phyloP scores from a whole-genome alignment of 2,888 invertebrate genomes.

The Nipponacmea schrenckii region DNA sequence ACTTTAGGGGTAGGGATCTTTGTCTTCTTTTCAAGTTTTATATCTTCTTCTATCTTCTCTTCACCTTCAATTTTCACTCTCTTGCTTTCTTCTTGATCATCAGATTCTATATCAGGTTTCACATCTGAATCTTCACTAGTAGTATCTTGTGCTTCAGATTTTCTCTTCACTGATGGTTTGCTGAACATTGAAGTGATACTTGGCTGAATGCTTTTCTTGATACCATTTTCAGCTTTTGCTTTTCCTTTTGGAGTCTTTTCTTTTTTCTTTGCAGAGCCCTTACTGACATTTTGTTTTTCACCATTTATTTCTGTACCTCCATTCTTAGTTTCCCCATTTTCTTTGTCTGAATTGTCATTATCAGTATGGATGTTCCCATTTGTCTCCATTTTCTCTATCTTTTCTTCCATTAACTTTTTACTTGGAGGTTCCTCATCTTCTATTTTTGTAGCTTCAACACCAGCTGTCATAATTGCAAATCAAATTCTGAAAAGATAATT shows the following conservation, averaged over 20 bases:
- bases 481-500: too few relatives aligned
- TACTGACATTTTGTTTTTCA: constrained; percentile 10
- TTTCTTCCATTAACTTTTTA: too few relatives aligned
- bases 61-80: constrained; percentile 13
- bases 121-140: not conserved
- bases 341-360: too few relatives aligned
- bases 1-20: constrained; percentile 27
- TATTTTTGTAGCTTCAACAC: too few relatives aligned
- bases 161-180: constrained; percentile 37
- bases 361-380: too few relatives aligned
- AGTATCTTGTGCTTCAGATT: not conserved
- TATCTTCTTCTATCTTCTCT: constrained; percentile 16
- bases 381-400: too few relatives aligned
- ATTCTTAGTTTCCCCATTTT: too few relatives aligned
- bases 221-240: not conserved
- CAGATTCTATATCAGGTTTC: not conserved
- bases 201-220: constrained; percentile 40
- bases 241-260: constrained; percentile 24
- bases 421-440: too few relatives aligned
- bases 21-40: constrained; percentile 24
- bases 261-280: constrained; percentile 25
- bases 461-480: too few relatives aligned
- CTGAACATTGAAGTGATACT: constrained; percentile 57
- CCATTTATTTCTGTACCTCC: constrained; percentile 14
- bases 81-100: constrained; percentile 10